These are phyloP conservation scores for Psittacula derbiana DNA, from an alignment of 2,797 vertebrate species.

Conservation along the genomic window DNA sequence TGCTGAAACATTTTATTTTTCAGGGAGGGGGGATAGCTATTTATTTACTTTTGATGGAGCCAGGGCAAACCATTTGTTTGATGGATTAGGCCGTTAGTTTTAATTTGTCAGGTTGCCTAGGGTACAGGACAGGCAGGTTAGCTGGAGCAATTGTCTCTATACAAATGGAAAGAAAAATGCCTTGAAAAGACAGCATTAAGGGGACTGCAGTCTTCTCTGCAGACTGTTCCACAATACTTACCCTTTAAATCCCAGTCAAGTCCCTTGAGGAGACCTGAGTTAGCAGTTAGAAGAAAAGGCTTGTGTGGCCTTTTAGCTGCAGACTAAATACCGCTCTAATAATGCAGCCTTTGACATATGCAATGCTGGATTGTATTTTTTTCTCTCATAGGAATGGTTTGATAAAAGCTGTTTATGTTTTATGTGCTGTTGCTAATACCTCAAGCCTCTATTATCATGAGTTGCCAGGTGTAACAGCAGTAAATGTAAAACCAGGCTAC, in stretches of 20 bases:
- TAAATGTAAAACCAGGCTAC: neutral
- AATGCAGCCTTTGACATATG: neutral
- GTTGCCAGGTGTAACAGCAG: neutral
- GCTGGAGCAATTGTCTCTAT: conserved; percentile 40
- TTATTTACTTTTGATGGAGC: conserved; percentile 51
- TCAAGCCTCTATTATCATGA: neutral
- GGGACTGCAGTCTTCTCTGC: neutral
- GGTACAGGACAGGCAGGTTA: conserved; percentile 61
- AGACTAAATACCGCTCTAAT: neutral
- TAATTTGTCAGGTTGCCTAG: conserved; percentile 69
- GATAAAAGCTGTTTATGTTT: neutral
- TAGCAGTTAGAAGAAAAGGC: conserved; percentile 15
- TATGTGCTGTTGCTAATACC: neutral
- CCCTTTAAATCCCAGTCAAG: conserved; percentile 40
- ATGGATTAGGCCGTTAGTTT: conserved; percentile 63
- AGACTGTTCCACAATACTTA: conserved; percentile 14
- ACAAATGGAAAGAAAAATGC: conserved; percentile 57
- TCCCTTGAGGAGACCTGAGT: neutral
- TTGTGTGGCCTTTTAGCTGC: neutral
- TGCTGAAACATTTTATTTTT: conserved; percentile 12
- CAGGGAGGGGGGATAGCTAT: conserved; percentile 10
- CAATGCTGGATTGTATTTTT: accelerated
- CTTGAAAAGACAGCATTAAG: conserved; percentile 28
- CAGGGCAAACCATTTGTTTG: conserved; percentile 55
- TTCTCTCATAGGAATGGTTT: neutral